Evolutionary conservation across 2,113 vertebrate species (phyloP), one percentile per base, ranked within the genome.

Genomic region (Geococcyx californianus): DNA sequence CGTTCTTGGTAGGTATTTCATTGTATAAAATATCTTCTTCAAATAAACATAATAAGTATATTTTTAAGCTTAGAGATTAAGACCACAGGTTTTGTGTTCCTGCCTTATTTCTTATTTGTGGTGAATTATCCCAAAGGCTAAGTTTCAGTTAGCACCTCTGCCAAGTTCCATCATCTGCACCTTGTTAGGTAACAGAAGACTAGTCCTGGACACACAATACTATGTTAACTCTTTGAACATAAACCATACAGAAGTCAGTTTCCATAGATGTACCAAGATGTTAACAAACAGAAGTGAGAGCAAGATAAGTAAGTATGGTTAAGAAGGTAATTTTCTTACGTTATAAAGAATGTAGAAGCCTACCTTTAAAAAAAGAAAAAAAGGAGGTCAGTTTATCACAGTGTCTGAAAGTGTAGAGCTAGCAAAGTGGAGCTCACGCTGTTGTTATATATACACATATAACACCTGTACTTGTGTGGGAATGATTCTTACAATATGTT

Each of bases 401-500:
- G 17, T 58, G 24, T 16, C 66, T 83, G 12, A 87, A 9, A 79
- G 26, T 5, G 1, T 33, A 84, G 31, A 89, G 33, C 73, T 69
- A 76, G 28, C 29, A 51, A 93, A 92, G 34, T 4, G 56, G 9
- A 38, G 8, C 60, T 95, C 67, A 66, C 29, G 62, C 23, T 34
- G 45, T 19, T 81, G 29, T 88, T 84, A 38, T 13, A 75, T 15
- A 56, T 15, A 78, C 81, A 38, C 12, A 75, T 15, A 56, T 15
- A 78, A 51, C n/a, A 66, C 26, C 72, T 18, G 16, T 44, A 62
- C 85, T 20, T 60, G 10, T 52, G 28, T n/a, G 55, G 20, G 59
- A 29, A 80, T 87, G 62, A 58, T 42, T 67, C 20, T 75, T 85
- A 92, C 93, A 96, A 55, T 72, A 94, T 62, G 59, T 59, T 85